A percentile compares a stretch with the other conserved stretches of the same genome.
These are phyloP conservation scores for Trichopria drosophilae DNA, from an alignment of 2,888 invertebrate species.

Conservation along the genomic window DNA sequence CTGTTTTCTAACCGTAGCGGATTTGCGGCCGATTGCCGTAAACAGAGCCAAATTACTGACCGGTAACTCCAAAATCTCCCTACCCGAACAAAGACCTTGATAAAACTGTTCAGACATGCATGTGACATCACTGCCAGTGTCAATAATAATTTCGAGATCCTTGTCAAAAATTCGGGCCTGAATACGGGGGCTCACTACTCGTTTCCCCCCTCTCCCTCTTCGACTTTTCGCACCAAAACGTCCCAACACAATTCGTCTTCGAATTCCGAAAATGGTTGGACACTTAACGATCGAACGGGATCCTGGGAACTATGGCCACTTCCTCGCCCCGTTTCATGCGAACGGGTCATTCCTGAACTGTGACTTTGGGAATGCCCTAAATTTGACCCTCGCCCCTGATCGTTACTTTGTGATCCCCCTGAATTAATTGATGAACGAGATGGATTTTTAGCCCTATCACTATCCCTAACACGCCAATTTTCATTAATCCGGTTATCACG, in stretches of 20 bases:
- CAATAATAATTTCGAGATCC: neutral
- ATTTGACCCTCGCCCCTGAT: too few species aligned
- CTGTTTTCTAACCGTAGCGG: neutral
- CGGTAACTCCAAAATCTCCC: neutral
- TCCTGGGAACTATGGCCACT: too few species aligned
- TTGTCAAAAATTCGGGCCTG: neutral
- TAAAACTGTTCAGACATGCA: neutral
- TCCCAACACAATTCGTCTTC: neutral
- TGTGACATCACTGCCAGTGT: neutral
- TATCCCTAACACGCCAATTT: too few species aligned
- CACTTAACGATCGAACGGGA: too few species aligned
- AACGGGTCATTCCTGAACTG: too few species aligned
- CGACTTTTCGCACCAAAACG: neutral
- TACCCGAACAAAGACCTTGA: neutral
- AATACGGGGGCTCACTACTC: neutral
- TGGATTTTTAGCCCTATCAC: too few species aligned
- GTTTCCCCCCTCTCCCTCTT: neutral
- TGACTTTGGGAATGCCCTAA: too few species aligned
- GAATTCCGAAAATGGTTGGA: too few species aligned
- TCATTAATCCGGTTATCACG: too few species aligned
- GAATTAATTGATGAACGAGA: too few species aligned
- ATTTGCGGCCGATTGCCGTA: neutral
- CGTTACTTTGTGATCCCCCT: too few species aligned
- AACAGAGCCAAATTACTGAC: neutral
- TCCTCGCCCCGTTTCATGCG: too few species aligned